Evolutionary conservation across 2,888 invertebrate genomes (phyloP).

Genomic region (Caenorhabditis panamensis): DNA sequence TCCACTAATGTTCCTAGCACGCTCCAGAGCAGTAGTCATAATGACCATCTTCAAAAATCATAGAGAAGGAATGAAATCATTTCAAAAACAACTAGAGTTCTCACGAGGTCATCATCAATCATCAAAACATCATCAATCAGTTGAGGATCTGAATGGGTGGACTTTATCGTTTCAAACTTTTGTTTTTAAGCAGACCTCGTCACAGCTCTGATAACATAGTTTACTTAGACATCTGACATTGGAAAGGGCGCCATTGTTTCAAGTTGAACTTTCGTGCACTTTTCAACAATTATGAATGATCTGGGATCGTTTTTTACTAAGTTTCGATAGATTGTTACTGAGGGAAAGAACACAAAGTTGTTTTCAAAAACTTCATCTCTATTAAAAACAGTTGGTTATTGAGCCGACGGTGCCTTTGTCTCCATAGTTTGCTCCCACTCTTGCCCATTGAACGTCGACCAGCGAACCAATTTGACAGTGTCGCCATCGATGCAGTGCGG

Average conservation of each 20-base stretch:
- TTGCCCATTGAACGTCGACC: constrained; percentile 66
- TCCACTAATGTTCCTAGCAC: constrained; percentile 9
- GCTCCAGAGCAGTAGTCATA: not conserved
- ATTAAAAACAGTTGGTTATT: constrained; percentile 27
- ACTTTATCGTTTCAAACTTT: constrained; percentile 36
- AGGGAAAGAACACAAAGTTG: not conserved
- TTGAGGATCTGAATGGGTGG: constrained; percentile 5
- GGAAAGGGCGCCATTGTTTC: not conserved
- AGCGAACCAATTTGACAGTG: constrained; percentile 66
- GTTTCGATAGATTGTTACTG: no score
- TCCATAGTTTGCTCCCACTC: constrained; percentile 70
- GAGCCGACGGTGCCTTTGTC: constrained; percentile 64
- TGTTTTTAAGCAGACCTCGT: constrained; percentile 19
- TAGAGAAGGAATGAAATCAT: constrained; percentile 20
- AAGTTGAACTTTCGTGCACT: not conserved
- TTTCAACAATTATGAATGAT: no score
- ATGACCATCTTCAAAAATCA: constrained; percentile 23
- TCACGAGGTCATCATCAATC: constrained; percentile 11
- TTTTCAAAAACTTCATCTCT: not conserved
- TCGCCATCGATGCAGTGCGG: constrained; percentile 74
- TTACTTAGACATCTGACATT: not conserved
- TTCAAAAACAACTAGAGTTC: constrained; percentile 5
- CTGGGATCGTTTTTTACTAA: no score
- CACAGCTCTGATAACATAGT: not conserved
- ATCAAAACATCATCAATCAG: constrained; percentile 13